Percentiles rank a stretch among this genome's conserved stretches.
These are phyloP conservation scores for Diacarnus erythraeanus DNA, from an alignment of 37 sponge, comb jelly and placozoan genomes.

Conservation along the genomic window DNA sequence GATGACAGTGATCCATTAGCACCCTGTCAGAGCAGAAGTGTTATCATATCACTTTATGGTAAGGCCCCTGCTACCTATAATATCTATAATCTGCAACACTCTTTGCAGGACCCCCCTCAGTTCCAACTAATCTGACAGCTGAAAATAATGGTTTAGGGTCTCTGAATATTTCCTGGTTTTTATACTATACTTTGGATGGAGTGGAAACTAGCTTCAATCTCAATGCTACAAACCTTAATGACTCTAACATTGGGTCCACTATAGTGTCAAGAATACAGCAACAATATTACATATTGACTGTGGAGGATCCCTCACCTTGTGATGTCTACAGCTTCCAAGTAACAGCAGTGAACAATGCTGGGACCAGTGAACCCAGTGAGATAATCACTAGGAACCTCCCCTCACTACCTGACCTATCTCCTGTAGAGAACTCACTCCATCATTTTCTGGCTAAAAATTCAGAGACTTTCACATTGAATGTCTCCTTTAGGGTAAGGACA, in stretches of 20 bases:
- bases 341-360: neutral
- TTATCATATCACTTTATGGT: neutral
- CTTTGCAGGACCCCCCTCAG: neutral
- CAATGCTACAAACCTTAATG: neutral
- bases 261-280: neutral
- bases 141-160: neutral
- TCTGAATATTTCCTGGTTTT: neutral
- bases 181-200: neutral
- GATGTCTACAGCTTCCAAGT: neutral
- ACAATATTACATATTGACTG: neutral
- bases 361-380: neutral
- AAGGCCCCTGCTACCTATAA: neutral
- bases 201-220: neutral
- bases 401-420: neutral
- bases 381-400: slow-evolving; percentile 8
- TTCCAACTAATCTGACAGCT: neutral
- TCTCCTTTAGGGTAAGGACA: too few relatives aligned
- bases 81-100: too few relatives aligned
- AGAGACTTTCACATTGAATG: neutral
- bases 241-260: neutral
- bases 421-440: neutral
- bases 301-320: neutral
- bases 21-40: neutral
- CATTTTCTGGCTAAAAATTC: neutral
- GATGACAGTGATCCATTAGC: too few relatives aligned